Percentiles rank a stretch among this genome's conserved stretches.
Conservation (phyloP, 2,113 vertebrate genomes). For the Oryzias woworae region DNA sequence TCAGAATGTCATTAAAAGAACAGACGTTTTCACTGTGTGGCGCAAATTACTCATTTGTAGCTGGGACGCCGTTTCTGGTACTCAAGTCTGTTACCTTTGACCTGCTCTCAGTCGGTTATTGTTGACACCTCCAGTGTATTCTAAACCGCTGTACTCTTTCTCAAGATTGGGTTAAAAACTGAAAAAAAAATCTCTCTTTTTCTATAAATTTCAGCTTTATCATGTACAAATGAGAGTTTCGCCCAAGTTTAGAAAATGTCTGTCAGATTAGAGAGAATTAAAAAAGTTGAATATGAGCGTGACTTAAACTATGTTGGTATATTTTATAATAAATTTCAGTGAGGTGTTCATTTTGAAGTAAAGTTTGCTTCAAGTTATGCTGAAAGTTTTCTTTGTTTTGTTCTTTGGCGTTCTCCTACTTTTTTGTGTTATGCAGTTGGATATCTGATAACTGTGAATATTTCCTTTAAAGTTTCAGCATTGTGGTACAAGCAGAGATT, state of each 20-base stretch:
- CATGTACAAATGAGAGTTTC: constrained; percentile 24
- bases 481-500: constrained; percentile 18
- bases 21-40: constrained; percentile 41
- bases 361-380: constrained; percentile 11
- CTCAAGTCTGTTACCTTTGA: constrained; percentile 40
- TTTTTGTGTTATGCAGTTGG: constrained; percentile 16
- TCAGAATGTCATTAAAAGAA: constrained; percentile 17
- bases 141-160: constrained; percentile 15
- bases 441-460: constrained; percentile 23
- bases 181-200: constrained; percentile 2
- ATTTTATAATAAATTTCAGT: constrained; percentile 2
- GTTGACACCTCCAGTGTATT: constrained; percentile 21
- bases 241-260: constrained; percentile 18
- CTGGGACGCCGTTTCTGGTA: constrained; percentile 41
- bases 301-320: neutral
- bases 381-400: constrained; percentile 14
- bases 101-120: constrained; percentile 29
- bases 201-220: constrained; percentile 29
- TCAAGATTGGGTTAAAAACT: too few species aligned
- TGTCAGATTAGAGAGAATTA: constrained; percentile 12
- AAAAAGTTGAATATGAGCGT: neutral
- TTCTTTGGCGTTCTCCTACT: constrained; percentile 28
- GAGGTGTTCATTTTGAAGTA: neutral
- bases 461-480: constrained; percentile 21
- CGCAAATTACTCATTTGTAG: constrained; percentile 37